Conservation (phyloP, 2,797 vertebrate species). For the Falco biarmicus region DNA sequence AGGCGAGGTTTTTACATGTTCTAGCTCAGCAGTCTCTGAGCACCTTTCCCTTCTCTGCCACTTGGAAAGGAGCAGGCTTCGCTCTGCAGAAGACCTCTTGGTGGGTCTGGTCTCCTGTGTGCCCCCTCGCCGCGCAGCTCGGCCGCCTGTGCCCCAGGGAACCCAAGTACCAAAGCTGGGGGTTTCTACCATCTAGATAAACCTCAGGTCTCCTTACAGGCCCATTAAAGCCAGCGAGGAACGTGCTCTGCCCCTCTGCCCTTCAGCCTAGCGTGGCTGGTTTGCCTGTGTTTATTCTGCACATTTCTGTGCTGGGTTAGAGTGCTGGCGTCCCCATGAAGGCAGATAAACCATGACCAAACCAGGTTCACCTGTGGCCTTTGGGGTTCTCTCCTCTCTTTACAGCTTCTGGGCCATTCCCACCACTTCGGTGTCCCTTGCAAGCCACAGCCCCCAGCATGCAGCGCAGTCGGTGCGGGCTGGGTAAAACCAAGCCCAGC, state of each 20-base stretch:
- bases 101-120: background rate
- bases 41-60: background rate
- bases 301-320: background rate
- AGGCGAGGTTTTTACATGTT: background rate
- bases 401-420: background rate
- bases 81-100: background rate
- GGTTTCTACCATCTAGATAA: background rate
- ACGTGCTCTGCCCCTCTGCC: background rate
- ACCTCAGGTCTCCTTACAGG: background rate
- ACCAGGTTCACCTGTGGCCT: background rate
- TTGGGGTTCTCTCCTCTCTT: background rate
- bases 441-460: background rate
- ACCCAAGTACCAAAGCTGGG: background rate
- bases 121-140: rapidly evolving
- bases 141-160: background rate
- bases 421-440: background rate
- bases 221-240: rapidly evolving
- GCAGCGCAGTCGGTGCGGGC: background rate
- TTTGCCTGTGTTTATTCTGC: background rate
- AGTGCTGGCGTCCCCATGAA: background rate
- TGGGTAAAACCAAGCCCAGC: background rate
- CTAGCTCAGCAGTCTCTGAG: background rate
- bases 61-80: background rate
- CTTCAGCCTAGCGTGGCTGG: background rate
- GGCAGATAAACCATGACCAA: background rate